These are phyloP conservation scores for Ardeotis arabs DNA, from an alignment of 2,113 vertebrate species.

Conservation along the genomic window DNA sequence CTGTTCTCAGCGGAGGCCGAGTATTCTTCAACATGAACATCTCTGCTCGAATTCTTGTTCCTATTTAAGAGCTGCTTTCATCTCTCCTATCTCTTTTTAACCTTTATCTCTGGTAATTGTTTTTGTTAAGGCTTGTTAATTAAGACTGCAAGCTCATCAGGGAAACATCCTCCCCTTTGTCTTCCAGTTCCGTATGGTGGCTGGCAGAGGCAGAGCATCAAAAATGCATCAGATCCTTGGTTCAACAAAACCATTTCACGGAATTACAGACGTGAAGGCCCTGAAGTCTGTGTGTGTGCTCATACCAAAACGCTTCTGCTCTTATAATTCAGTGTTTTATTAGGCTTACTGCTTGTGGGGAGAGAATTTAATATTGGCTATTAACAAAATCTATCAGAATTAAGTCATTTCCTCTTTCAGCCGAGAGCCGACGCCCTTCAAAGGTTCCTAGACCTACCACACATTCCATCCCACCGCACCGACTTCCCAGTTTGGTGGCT, in stretches of 20 bases:
- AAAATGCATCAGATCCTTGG: not conserved
- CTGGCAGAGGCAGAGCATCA: not conserved
- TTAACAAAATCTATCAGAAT: not conserved
- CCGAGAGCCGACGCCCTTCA: not conserved
- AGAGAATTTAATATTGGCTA: not conserved
- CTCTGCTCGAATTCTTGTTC: not conserved
- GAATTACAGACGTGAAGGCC: not conserved
- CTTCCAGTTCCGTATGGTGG: not conserved
- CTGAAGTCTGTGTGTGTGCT: not conserved
- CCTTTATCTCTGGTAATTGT: not conserved
- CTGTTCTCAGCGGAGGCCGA: not conserved
- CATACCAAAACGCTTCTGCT: not conserved
- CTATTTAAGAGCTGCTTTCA: not conserved
- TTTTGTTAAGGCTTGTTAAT: conserved; percentile 6
- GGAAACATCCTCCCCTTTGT: not conserved
- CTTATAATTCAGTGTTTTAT: fast-evolving
- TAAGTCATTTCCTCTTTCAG: not conserved
- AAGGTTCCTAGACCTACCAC: not conserved
- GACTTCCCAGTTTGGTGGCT: not conserved
- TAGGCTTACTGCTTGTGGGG: not conserved
- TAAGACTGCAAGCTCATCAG: conserved; percentile 2
- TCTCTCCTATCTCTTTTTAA: not conserved
- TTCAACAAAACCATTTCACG: not conserved
- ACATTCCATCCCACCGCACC: not conserved
- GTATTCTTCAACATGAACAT: not conserved